Evolutionary conservation across 2,113 vertebrate genomes (phyloP).

Genomic region (Ammodytes marinus): DNA sequence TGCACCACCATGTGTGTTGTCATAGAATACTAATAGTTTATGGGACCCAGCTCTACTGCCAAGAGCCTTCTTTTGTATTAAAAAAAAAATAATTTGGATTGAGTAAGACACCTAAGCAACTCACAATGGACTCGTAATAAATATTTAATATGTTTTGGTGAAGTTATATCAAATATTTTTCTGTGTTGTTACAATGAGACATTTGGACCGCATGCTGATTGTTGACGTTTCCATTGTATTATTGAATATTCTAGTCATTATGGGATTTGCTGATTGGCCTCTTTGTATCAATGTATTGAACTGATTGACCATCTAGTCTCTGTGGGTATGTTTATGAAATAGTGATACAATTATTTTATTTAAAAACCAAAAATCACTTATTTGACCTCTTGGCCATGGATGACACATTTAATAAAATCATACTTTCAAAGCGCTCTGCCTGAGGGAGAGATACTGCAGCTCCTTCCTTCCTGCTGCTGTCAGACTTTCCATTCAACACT

Average conservation of each 20-base stretch:
- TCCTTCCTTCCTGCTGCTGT: too few relatives aligned
- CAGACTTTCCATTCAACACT: too few relatives aligned
- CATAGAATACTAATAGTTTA: conserved; percentile 73
- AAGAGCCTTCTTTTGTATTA: conserved; percentile 22
- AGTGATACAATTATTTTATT: background rate
- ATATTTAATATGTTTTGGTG: background rate
- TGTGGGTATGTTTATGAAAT: background rate
- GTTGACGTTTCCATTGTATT: background rate
- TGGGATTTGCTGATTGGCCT: background rate
- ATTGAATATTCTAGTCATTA: background rate
- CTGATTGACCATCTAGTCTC: background rate
- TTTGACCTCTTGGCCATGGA: too few relatives aligned
- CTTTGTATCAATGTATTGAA: background rate
- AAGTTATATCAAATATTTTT: background rate
- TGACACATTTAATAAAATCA: too few relatives aligned
- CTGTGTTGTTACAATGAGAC: background rate
- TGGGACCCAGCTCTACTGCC: conserved; percentile 23
- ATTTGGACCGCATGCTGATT: background rate
- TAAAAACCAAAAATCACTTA: too few relatives aligned
- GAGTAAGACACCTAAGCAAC: background rate
- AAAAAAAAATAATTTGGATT: background rate
- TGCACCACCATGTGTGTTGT: conserved; percentile 51
- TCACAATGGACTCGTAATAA: background rate
- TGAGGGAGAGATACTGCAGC: too few relatives aligned
- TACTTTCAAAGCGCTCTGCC: too few relatives aligned